Evolutionary conservation across 2,888 invertebrate species (phyloP), one percentile per base, ranked within the genome.

Genomic region (Hypomecis atomaria): DNA sequence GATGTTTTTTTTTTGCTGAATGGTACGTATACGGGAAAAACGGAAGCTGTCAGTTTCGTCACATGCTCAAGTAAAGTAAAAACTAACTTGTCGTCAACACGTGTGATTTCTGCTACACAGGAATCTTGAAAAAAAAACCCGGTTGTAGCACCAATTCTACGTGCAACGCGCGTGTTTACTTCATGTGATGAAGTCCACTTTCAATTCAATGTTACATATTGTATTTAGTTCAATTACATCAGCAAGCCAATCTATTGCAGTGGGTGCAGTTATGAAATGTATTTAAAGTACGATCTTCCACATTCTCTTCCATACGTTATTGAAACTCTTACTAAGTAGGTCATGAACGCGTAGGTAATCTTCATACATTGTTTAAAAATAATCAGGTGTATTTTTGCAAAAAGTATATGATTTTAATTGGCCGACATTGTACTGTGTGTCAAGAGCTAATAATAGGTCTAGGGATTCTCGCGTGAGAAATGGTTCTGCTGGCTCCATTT

Each of bases 381-480:
- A 56, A 56, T 48, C 44, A 57, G 42, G 11, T 57, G 33, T 37
- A 49, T 50, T 56, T 68, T 55, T 66, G 45, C 34, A 42, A 42
- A 57, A 34, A 33, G 37, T 34, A 2, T 13, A 36, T 61, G 60
- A 59, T 63, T 73, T 74, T 71, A 77, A 77, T 75, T 68, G 75
- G 44, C 72, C 67, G 53, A 49, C 54, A 43, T 49, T 50, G 55
- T 60, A 74, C 72, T 11, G 58, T 71, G 48, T 49, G 59, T 63
- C 65, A 48, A 69, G 66, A 60, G 49, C 56, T 72, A 62, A 70
- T 74, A 71, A 65, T 59, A 45, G 55, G 43, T 38, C 52, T 43
- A 61, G 65, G 9, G 48, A 43, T 42, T n/a, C 44, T 34, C 10
- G 40, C 76, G 77, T 79, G 81, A 70, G 79, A 78, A 58, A 67